Conservation (phyloP, 1,140 invertebrate species). For the Drosophila mayri region DNA sequence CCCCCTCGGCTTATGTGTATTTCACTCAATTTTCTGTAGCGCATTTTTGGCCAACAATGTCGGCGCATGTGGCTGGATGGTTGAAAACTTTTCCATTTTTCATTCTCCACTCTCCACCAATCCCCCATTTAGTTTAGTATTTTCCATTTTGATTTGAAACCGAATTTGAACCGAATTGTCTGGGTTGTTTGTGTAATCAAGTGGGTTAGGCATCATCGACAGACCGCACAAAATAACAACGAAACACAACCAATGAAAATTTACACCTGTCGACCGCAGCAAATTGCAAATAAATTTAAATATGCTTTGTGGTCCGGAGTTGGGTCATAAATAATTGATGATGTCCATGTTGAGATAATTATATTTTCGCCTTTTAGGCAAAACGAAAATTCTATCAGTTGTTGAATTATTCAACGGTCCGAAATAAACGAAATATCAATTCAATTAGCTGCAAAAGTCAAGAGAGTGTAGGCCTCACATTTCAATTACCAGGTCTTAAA, state of each 20-base stretch:
- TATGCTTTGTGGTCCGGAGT: slow-evolving; percentile 46
- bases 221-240: slow-evolving; percentile 25
- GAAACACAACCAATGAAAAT: slow-evolving; percentile 25
- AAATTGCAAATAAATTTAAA: slow-evolving; percentile 49
- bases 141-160: slow-evolving; percentile 35
- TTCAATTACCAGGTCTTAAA: slow-evolving; percentile 2
- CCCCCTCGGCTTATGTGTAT: slow-evolving; percentile 20
- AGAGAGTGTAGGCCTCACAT: background rate
- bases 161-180: background rate
- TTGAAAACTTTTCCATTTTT: slow-evolving; percentile 31
- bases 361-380: slow-evolving; percentile 24
- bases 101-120: background rate
- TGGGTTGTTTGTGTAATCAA: slow-evolving; percentile 15
- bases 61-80: slow-evolving; percentile 15
- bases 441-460: slow-evolving; percentile 11
- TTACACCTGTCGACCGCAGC: slow-evolving; percentile 43
- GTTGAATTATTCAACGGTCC: slow-evolving; percentile 26
- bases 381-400: slow-evolving; percentile 31
- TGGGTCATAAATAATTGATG: slow-evolving; percentile 48
- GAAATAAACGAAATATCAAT: slow-evolving; percentile 22
- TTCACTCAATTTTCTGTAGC: slow-evolving; percentile 38
- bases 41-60: slow-evolving; percentile 45
- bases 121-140: background rate
- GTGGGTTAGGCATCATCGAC: slow-evolving; percentile 19
- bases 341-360: slow-evolving; percentile 40